Evolutionary conservation across 2,888 invertebrate genomes (phyloP), one percentile per base, ranked within the genome.

Genomic region (Euproctis similis): DNA sequence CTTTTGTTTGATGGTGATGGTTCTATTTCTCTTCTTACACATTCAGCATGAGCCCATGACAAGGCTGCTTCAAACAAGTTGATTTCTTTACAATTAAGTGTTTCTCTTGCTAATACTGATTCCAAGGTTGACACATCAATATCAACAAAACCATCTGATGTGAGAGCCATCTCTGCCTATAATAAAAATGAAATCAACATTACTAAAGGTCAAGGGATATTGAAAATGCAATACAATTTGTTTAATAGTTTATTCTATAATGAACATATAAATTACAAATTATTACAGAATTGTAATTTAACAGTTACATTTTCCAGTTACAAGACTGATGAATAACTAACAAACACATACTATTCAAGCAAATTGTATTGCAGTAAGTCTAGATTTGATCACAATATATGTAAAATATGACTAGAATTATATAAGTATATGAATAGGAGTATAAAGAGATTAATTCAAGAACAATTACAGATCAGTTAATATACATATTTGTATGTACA

Each of bases 71-170:
- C 94, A 75, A 97, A 92, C 25, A 95, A 82, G 66, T 93, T 92
- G 52, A 94, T 92, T 82, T 98, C 98, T 73, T 95, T 95, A 69
- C 96, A 96, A 74, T 97, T 97, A 24, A 98, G 87, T 2, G 97
- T 97, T 80, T 98, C 97, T 45, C 97, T 88, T 29, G 92, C 92
- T 51, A 98, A 86, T 49, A 97, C 95, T 34, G 94, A 94, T 72
- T 95, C 94, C 53, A 97, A 87, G 12, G 97, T 97, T 48, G 94
- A 92, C 56, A 93, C 90, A 77, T 97, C 97, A 62, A 98, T 96
- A 70, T 98, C 97, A 45, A 94, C 92, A 85, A 98, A 97, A 49
- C 97, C 97, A 62, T 97, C 97, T 0, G 97, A 96, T 49, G 92
- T 92, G 53, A 98, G 88, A 33, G 97, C 97, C 92, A 97, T 95